These are phyloP conservation scores for Cheilosia urbana DNA, from an alignment of 2,888 invertebrate genomes.

Conservation along the genomic window DNA sequence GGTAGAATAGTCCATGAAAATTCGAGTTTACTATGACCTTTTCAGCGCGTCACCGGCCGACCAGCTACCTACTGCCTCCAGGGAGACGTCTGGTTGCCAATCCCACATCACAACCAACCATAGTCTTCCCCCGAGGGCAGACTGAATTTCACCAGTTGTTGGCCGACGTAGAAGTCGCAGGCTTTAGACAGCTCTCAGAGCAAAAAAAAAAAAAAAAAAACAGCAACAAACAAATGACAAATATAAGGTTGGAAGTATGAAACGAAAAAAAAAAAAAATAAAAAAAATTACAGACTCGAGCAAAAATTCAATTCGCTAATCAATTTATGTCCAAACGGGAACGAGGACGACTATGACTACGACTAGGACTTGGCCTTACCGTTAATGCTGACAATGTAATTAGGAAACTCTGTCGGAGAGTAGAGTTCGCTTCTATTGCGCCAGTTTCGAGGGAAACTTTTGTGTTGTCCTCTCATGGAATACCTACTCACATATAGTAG, in stretches of 20 bases:
- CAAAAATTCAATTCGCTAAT: conserved; percentile 74
- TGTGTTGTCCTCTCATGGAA: conserved; percentile 21
- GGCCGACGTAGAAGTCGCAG: conserved; percentile 15
- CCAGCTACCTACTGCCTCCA: conserved; percentile 37
- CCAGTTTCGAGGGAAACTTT: conserved; percentile 61
- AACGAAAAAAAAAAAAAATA: conserved; percentile 26
- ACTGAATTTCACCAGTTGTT: conserved; percentile 49
- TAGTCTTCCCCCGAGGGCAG: conserved; percentile 31
- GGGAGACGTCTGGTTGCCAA: conserved; percentile 68
- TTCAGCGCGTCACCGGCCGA: background rate
- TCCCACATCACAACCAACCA: conserved; percentile 22
- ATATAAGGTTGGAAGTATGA: conserved; percentile 29
- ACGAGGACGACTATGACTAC: conserved; percentile 27
- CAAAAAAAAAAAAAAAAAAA: conserved; percentile 2
- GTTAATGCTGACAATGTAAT: conserved; percentile 73
- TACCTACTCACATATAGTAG: conserved; percentile 19
- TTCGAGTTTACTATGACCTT: conserved; percentile 53
- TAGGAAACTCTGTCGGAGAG: conserved; percentile 63
- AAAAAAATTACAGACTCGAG: conserved; percentile 31
- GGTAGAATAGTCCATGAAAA: conserved; percentile 29
- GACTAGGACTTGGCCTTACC: conserved; percentile 36
- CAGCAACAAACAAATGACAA: conserved; percentile 46
- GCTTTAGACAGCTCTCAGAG: conserved; percentile 21
- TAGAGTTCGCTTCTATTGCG: conserved; percentile 17
- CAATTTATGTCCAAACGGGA: conserved; percentile 70